Evolutionary conservation across 2,113 vertebrate genomes (phyloP).

Genomic region (Abramis brama): DNA sequence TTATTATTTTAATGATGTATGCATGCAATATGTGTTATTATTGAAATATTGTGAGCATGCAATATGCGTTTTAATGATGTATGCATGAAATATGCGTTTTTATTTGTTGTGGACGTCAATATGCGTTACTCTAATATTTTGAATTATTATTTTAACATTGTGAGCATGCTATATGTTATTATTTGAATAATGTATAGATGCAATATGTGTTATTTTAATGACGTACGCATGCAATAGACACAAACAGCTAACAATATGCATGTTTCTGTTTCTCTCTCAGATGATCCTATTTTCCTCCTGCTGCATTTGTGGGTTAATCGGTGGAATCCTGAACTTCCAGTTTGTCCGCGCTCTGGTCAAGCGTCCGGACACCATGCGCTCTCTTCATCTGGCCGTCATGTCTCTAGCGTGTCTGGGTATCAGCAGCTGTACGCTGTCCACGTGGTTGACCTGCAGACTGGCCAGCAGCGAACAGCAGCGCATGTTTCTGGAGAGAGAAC

Average conservation of each 20-base stretch:
- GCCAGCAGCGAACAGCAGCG: conserved; percentile 97
- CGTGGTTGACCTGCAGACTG: conserved; percentile 96
- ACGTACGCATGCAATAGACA: conserved; percentile 25
- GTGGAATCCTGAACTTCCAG: conserved; percentile 97
- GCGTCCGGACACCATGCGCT: conserved; percentile 82
- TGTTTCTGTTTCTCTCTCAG: conserved; percentile 70
- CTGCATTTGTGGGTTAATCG: conserved; percentile 98
- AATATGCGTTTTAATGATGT: too few species aligned
- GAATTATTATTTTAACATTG: background rate
- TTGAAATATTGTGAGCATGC: background rate
- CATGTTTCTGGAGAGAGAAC: conserved; percentile 98
- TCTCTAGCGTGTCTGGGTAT: conserved; percentile 94
- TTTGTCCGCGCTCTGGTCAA: conserved; percentile 94
- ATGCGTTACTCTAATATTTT: too few species aligned
- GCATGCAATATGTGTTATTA: background rate
- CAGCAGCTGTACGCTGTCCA: conserved; percentile 92
- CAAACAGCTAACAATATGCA: background rate
- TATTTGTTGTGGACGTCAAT: too few species aligned
- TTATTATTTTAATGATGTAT: background rate
- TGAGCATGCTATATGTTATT: background rate
- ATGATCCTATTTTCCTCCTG: conserved; percentile 99
- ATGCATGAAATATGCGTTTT: background rate
- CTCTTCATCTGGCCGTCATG: conserved; percentile 92
- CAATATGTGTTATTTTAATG: background rate
- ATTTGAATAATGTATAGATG: background rate